phyloP scores from a whole-genome alignment of 2,113 vertebrate genomes.

The Xerus inauris region DNA sequence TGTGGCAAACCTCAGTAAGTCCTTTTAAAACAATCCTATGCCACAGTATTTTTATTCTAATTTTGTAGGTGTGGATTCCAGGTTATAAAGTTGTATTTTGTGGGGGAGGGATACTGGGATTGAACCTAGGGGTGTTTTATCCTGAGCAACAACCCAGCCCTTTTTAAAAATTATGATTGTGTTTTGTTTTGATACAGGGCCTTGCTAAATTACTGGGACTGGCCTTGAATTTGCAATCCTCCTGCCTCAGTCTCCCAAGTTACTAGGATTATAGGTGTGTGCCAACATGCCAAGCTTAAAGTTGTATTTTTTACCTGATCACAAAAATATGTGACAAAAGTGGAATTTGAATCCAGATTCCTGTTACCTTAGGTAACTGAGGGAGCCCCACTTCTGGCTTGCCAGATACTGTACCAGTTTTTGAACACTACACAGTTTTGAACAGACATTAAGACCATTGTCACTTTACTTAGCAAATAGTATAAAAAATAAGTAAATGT shows the following conservation, averaged over 20 bases:
- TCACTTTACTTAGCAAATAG: not conserved
- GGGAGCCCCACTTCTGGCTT: accelerated
- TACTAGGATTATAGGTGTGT: too few relatives aligned
- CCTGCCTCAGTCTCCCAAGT: too few relatives aligned
- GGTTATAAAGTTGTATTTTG: not conserved
- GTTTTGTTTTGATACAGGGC: too few relatives aligned
- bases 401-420: not conserved
- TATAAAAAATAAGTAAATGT: not conserved
- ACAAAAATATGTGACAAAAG: not conserved
- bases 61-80: not conserved
- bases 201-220: too few relatives aligned
- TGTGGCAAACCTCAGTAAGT: not conserved
- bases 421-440: not conserved
- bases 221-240: too few relatives aligned
- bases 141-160: too few relatives aligned
- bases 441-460: not conserved
- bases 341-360: not conserved
- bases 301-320: not conserved
- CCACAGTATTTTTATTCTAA: not conserved
- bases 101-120: too few relatives aligned
- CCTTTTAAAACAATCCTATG: not conserved
- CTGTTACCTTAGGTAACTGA: not conserved
- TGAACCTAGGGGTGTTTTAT: too few relatives aligned
- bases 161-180: too few relatives aligned
- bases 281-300: too few relatives aligned